phyloP scores from a whole-genome alignment of 2,797 vertebrate species.

The Anabacerthia variegaticeps region DNA sequence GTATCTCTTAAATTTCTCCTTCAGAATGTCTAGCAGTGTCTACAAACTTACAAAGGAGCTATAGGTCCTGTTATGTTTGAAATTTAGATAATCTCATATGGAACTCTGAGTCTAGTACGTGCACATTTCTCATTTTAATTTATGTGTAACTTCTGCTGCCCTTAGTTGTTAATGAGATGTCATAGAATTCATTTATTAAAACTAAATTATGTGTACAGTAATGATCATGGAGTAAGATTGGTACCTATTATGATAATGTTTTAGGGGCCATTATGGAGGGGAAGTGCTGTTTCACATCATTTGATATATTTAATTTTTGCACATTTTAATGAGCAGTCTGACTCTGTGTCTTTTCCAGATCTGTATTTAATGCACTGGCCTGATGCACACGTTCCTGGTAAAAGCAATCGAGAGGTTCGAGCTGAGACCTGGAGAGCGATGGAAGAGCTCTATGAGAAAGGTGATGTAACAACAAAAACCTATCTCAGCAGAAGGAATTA shows the following conservation, averaged over 20 bases:
- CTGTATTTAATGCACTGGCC: constrained; percentile 86
- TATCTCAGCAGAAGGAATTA: not conserved
- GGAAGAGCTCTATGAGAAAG: constrained; percentile 80
- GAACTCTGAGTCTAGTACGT: not conserved
- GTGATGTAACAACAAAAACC: constrained; percentile 17
- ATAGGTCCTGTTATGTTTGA: not conserved
- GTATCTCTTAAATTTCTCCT: not conserved
- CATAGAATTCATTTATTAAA: not conserved
- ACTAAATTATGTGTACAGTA: not conserved
- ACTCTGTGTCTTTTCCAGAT: constrained; percentile 72
- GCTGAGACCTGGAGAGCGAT: constrained; percentile 81
- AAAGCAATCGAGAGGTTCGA: constrained; percentile 75
- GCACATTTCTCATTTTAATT: not conserved
- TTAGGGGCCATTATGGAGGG: not conserved
- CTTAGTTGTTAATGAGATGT: not conserved
- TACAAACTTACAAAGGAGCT: not conserved
- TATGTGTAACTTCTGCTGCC: not conserved
- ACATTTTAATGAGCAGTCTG: not conserved
- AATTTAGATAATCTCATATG: not conserved
- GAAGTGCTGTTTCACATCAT: not conserved
- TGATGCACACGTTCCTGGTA: constrained; percentile 47
- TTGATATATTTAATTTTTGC: not conserved
- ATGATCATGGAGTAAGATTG: not conserved
- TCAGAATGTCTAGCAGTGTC: not conserved
- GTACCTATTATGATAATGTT: not conserved